These are phyloP conservation scores for Chloroceryle aenea DNA, from an alignment of 2,113 vertebrate species.

Conservation along the genomic window DNA sequence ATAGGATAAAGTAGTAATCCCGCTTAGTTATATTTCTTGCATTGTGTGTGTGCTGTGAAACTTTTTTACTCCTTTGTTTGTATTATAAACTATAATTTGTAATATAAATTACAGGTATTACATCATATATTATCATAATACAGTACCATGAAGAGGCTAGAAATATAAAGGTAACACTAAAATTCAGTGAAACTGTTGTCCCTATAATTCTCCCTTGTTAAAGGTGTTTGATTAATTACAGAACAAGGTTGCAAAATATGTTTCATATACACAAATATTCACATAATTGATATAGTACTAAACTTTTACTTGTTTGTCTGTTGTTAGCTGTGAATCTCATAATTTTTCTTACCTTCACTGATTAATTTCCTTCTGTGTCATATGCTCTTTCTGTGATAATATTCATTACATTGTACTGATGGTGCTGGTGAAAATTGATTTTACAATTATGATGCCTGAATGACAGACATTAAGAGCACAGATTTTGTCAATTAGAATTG, in stretches of 20 bases:
- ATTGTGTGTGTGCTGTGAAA: background rate
- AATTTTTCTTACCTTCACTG: background rate
- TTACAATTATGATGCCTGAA: background rate
- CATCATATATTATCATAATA: background rate
- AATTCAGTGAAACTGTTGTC: background rate
- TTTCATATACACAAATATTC: background rate
- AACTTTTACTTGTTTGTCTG: background rate
- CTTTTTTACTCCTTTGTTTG: background rate
- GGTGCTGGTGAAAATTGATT: constrained; percentile 9
- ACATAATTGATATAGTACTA: background rate
- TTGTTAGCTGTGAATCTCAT: background rate
- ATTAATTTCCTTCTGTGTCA: background rate
- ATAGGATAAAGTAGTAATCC: background rate
- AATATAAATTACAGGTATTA: background rate
- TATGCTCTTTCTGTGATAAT: background rate
- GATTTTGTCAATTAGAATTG: constrained; percentile 5
- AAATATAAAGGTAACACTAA: background rate
- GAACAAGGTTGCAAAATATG: background rate
- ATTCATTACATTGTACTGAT: background rate
- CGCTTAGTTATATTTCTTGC: background rate
- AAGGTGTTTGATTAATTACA: background rate
- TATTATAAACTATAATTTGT: background rate
- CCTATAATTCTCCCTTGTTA: background rate
- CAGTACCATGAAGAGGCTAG: background rate
- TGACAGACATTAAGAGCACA: background rate